Conservation (phyloP, 1,140 invertebrate species). For the Drosophila miranda region DNA sequence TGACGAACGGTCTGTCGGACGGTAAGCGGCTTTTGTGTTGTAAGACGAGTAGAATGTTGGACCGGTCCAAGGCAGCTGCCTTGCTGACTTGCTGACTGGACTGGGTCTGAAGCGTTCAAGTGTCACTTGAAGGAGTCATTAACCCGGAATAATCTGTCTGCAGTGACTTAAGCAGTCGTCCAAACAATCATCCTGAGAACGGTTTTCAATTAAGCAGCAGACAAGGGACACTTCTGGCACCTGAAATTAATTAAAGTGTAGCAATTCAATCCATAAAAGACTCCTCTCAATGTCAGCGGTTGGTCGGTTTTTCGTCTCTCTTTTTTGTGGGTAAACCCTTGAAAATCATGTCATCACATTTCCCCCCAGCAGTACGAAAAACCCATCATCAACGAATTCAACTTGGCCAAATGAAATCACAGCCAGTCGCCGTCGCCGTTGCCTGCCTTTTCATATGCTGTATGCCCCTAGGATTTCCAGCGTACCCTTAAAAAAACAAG, state of each 20-base stretch:
- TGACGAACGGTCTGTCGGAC: conserved; percentile 1
- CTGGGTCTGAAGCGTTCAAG: conserved; percentile 43
- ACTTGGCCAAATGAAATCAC: conserved; percentile 41
- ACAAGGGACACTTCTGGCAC: conserved; percentile 10
- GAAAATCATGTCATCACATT: conserved; percentile 41
- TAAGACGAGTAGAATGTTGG: conserved; percentile 21
- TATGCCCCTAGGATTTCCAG: conserved; percentile 32
- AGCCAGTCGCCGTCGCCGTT: neutral
- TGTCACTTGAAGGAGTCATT: conserved; percentile 52
- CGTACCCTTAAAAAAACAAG: conserved; percentile 25
- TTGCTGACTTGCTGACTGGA: neutral
- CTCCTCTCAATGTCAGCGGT: conserved; percentile 22
- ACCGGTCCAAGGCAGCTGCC: conserved; percentile 18
- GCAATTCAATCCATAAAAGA: conserved; percentile 18
- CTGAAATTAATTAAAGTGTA: conserved; percentile 42
- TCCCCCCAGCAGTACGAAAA: neutral
- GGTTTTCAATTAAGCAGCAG: conserved; percentile 37
- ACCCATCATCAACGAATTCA: conserved; percentile 18
- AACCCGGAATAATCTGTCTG: conserved; percentile 50
- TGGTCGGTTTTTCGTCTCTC: neutral
- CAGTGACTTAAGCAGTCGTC: conserved; percentile 37
- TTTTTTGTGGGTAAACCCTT: conserved; percentile 9
- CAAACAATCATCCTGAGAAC: neutral
- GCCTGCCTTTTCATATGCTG: conserved; percentile 34
- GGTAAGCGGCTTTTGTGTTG: conserved; percentile 48